Conservation (phyloP, 2,113 vertebrate genomes). For the Mirounga angustirostris region DNA sequence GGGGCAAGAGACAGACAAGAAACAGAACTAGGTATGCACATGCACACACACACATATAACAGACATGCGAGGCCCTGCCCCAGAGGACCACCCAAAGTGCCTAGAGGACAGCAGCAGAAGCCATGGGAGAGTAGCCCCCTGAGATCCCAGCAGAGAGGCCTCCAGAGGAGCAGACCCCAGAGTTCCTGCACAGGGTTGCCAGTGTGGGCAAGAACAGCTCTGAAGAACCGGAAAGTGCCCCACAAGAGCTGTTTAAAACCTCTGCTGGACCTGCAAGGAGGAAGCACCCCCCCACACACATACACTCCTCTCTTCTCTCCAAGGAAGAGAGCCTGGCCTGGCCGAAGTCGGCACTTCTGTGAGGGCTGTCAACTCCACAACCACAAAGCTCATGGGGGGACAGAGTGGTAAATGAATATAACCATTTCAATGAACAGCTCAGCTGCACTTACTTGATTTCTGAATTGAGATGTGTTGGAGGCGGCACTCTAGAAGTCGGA, state of each 20-base stretch:
- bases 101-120: background rate
- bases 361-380: background rate
- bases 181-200: fast-evolving
- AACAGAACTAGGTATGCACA: background rate
- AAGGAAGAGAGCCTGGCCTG: background rate
- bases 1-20: background rate
- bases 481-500: background rate
- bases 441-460: background rate
- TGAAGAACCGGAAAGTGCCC: background rate
- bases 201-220: fast-evolving
- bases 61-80: background rate
- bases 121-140: too few species aligned
- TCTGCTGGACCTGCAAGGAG: fast-evolving
- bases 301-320: background rate
- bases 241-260: background rate
- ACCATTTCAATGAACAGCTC: fast-evolving
- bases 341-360: fast-evolving
- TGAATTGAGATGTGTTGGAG: background rate
- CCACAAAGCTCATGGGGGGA: background rate
- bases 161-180: fast-evolving
- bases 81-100: background rate
- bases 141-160: background rate
- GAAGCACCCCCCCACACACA: background rate
- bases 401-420: fast-evolving
- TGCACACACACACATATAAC: background rate